Base-by-base conservation (phyloP, 2,113 vertebrate species). In the Zootoca vivipara region DNA sequence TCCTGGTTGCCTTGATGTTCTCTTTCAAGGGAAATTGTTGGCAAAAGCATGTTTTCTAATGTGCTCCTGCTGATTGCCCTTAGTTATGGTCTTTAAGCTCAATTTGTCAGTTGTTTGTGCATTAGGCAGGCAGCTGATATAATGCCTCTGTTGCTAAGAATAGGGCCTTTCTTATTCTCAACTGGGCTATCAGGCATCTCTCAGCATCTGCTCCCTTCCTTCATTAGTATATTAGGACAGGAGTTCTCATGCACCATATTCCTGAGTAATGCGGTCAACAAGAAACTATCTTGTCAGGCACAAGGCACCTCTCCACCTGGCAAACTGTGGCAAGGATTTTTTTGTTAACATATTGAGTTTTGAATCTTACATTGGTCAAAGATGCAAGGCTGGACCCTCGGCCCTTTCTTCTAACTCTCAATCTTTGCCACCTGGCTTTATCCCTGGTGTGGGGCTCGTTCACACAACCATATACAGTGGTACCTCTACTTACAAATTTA, bases 61-160 rank as follows among this genome's bases (percentile, higher is more conserved):
- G 64, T 83, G 13, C n/a, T 81, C 30, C 77, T 81, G 30, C 38
- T 75, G 83, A 52, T 85, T 74, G 82, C 40, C 75, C 40, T 74
- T 81, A 81, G 38, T 81, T 84, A 74, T 75, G 69, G 78, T 67
- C 38, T 81, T 89, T 89, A 85, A 85, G 83, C 77, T 81, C 82
- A 80, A 89, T 89, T 85, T 89, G 75, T 89, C 75, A 73, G 52
- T 80, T 89, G 46, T 85, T 83, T 84, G 65, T 85, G 83, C 77
- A 64, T 64, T 73, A 85, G 77, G 56, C 62, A 78, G 52, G 72
- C n/a, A 89, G 88, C 56, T 89, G 77, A 81, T 65, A 62, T 46
- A 85, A n/a, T 81, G 88, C 58, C 56, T 62, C 70, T 83, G 77
- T 85, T 58, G 56, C 26, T 33, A 30, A 81, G 70, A 86, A 46